Conservation (phyloP, 2,888 invertebrate species). For the Stenolophus ochropezus region DNA sequence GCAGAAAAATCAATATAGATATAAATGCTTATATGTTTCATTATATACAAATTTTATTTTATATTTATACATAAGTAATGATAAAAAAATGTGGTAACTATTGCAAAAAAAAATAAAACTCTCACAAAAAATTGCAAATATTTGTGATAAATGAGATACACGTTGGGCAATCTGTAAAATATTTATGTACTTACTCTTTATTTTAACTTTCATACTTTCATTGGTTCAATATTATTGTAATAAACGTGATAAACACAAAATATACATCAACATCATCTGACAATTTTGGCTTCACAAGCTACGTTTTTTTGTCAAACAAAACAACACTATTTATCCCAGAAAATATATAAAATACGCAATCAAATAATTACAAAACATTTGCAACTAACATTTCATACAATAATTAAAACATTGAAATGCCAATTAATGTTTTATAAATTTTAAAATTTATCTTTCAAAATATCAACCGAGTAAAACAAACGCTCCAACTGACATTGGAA, state of each 20-base stretch:
- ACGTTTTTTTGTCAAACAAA: not conserved
- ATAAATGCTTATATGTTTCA: conserved; percentile 54
- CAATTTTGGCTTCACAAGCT: not conserved
- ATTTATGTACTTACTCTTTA: conserved; percentile 75
- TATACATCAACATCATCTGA: conserved; percentile 21
- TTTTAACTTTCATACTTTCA: conserved; percentile 77
- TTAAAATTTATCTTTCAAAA: not conserved
- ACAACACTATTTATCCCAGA: not conserved
- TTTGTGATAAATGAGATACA: too few species aligned
- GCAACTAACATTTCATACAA: not conserved
- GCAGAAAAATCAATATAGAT: conserved; percentile 52
- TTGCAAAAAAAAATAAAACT: not conserved
- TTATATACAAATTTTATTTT: not conserved
- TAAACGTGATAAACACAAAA: conserved; percentile 59
- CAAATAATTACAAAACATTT: not conserved
- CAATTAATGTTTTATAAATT: not conserved
- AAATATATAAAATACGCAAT: not conserved
- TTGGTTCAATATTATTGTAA: conserved; percentile 18
- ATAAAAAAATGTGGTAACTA: not conserved
- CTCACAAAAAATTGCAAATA: too few species aligned
- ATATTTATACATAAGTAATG: not conserved
- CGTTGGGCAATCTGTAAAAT: too few species aligned
- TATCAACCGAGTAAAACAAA: not conserved
- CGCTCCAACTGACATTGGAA: not conserved
- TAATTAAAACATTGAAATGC: not conserved